These are phyloP conservation scores for Tiliqua scincoides DNA, from an alignment of 2,113 vertebrate genomes.

Conservation along the genomic window DNA sequence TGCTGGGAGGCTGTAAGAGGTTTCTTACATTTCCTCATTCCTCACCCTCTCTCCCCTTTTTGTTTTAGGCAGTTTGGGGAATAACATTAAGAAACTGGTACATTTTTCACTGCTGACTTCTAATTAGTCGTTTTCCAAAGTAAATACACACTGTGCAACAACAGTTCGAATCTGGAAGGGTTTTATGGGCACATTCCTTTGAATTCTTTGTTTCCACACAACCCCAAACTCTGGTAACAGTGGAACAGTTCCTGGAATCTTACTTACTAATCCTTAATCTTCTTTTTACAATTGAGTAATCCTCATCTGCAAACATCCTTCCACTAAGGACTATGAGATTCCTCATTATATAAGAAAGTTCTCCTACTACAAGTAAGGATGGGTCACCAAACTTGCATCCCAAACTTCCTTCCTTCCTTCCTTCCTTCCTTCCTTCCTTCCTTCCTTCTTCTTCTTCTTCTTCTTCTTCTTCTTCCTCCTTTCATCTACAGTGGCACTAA, in stretches of 20 bases:
- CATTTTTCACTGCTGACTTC: constrained; percentile 46
- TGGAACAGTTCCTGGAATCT: constrained; percentile 36
- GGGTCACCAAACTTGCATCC: neutral
- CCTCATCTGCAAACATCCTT: neutral
- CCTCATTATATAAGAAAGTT: neutral
- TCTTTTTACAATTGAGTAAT: constrained; percentile 22
- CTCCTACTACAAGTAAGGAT: neutral
- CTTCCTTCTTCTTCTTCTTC: too few relatives aligned
- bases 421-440: too few relatives aligned
- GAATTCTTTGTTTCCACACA: constrained; percentile 17
- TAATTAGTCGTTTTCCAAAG: constrained; percentile 37
- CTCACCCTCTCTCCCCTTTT: constrained; percentile 24
- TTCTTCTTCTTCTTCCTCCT: too few relatives aligned
- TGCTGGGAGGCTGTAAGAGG: constrained; percentile 67
- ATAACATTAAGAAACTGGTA: constrained; percentile 36
- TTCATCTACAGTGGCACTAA: neutral
- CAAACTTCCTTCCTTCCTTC: neutral
- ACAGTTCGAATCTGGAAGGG: constrained; percentile 4
- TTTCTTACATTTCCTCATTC: constrained; percentile 50
- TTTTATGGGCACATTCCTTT: constrained; percentile 24
- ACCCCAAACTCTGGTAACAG: constrained; percentile 1
- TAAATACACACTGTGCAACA: neutral
- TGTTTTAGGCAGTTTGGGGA: constrained; percentile 40
- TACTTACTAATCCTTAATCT: neutral
- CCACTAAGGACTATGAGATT: neutral